Base-by-base conservation (phyloP, 2,797 vertebrate species). In the Rhinella marina region DNA sequence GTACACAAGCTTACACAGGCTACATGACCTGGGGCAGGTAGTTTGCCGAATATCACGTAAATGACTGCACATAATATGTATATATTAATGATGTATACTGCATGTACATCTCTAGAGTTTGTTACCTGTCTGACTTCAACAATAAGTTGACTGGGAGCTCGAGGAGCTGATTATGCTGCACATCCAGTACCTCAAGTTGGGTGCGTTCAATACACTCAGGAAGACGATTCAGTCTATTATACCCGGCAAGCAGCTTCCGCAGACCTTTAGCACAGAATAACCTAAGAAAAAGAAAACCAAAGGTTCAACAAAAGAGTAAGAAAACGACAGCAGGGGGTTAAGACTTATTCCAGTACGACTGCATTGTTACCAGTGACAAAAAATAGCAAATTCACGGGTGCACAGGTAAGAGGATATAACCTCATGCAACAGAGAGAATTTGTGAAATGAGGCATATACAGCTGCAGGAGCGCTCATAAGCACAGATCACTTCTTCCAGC, bases 161-260 rank as follows among this genome's bases (percentile, higher is more conserved):
- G 59, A 93, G 90, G 19, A 99, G 96, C 92, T 97, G 97, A 94
- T 99, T 99, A 94, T 99, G 98, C 73, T 99, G 98, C 52, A 99
- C 92, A 0, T 99, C 98, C 62, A 99, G 91, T 90, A 99, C 96
- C 91, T 99, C 98, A 92, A 99, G 96, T 0, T 96, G 96, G 0
- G 93, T 97, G 90, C 94, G 94, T 90, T 99, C 98, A 0, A 98
- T 95, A 61, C 97, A 94, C 87, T 99, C 98, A 0, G 98, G 97
- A 25, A 99, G 95, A 90, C 95, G 95, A 88, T 93, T 93, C 90
- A 99, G 92, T 91, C 93, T 92, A 93, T 99, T 99, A 89, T 99
- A 96, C 90, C 98, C 97, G 0, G 94, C 96, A 90, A 98, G 95
- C 50, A 99, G 92, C 92, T 99, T 99, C 92, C 98, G 96, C 92